phyloP scores from a whole-genome alignment of 2,797 vertebrate species.

The Lacerta bilineata region DNA sequence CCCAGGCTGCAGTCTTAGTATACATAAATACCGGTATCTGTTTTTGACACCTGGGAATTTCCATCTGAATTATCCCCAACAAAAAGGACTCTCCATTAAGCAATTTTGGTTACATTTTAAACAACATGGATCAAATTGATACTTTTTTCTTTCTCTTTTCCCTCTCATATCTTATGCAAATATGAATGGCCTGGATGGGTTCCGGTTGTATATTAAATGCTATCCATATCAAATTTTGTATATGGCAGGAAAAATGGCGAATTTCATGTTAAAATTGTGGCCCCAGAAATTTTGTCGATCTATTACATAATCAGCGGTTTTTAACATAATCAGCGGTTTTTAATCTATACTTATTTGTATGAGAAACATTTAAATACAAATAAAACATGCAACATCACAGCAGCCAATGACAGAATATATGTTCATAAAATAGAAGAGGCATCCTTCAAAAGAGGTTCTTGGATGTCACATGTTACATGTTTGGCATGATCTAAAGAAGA shows the following conservation, averaged over 20 bases:
- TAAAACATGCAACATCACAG: background rate
- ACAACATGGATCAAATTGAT: background rate
- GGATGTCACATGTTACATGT: too few species aligned
- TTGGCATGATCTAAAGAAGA: too few species aligned
- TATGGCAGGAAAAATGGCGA: background rate
- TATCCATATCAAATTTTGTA: background rate
- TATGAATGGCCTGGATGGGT: background rate
- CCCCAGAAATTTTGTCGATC: background rate
- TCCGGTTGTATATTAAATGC: too few species aligned
- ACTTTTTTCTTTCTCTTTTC: background rate
- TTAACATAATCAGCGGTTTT: background rate
- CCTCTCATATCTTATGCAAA: too few species aligned
- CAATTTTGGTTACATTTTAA: background rate
- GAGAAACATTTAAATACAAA: background rate
- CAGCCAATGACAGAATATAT: too few species aligned
- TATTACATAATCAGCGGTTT: background rate
- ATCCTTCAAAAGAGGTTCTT: background rate
- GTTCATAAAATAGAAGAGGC: background rate
- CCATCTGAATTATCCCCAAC: too few species aligned
- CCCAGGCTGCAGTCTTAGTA: too few species aligned
- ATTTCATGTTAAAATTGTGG: background rate
- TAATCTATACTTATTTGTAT: background rate
- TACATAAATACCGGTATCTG: too few species aligned
- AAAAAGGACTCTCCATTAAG: too few species aligned
- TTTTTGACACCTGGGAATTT: too few species aligned